phyloP scores from a whole-genome alignment of 2,113 vertebrate genomes.

The Macrotus californicus region DNA sequence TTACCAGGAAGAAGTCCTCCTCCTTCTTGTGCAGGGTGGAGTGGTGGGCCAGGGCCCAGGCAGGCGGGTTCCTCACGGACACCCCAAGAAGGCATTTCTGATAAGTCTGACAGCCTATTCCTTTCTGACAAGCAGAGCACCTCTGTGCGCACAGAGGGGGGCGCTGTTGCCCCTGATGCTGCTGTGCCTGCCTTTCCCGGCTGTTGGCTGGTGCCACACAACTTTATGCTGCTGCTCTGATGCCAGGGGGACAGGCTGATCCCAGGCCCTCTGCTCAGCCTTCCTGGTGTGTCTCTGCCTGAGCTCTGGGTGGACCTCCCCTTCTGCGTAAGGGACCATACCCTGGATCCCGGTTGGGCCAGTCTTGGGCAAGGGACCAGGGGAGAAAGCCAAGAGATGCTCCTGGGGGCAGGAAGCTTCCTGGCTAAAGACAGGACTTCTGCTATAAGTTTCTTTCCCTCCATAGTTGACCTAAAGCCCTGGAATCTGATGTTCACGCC shows the following conservation, averaged over 20 bases:
- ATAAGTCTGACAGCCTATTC: too few species aligned
- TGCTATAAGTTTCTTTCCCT: not conserved
- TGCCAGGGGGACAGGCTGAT: not conserved
- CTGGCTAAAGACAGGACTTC: not conserved
- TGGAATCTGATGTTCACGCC: not conserved
- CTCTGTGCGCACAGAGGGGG: not conserved
- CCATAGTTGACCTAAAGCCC: not conserved
- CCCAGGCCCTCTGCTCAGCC: not conserved
- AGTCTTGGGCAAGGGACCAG: too few species aligned
- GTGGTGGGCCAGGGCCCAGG: not conserved
- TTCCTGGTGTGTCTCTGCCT: not conserved
- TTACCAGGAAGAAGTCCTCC: not conserved
- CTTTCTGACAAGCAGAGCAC: too few species aligned
- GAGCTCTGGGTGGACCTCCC: not conserved
- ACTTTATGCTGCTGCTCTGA: not conserved
- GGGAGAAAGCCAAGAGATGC: not conserved
- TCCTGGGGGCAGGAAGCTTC: not conserved
- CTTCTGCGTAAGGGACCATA: not conserved
- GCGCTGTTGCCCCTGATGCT: not conserved
- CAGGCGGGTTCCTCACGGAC: not conserved
- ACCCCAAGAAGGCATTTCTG: not conserved
- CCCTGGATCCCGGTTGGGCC: not conserved
- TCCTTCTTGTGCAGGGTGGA: too few species aligned
- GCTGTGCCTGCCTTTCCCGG: not conserved
- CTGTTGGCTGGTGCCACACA: not conserved